These are phyloP conservation scores for Helicoverpa assulta DNA, from an alignment of 2,888 invertebrate genomes.

Conservation along the genomic window DNA sequence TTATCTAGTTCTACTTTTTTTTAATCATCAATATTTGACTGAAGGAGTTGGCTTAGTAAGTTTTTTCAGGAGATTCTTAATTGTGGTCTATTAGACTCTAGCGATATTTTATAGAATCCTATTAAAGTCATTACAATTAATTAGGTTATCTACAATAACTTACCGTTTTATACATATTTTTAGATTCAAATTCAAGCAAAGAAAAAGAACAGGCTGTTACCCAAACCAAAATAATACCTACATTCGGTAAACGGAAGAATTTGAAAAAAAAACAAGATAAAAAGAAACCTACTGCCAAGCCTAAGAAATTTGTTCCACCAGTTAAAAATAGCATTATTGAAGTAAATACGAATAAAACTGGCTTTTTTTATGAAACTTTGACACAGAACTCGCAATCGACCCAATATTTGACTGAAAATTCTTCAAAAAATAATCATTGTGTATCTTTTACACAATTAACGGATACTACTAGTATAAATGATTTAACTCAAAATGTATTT, in stretches of 20 bases:
- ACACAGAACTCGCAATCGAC: conserved; percentile 19
- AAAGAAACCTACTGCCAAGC: conserved; percentile 50
- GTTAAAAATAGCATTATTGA: conserved; percentile 55
- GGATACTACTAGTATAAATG: background rate
- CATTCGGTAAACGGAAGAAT: conserved; percentile 68
- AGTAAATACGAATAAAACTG: background rate
- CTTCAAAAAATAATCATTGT: background rate
- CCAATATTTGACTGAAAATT: background rate
- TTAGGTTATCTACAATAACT: too few species aligned
- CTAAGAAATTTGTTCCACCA: conserved; percentile 76
- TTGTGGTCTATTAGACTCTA: background rate
- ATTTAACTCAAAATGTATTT: conserved; percentile 2
- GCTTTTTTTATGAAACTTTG: conserved; percentile 2
- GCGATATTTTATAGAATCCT: background rate
- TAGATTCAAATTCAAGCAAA: conserved; percentile 35
- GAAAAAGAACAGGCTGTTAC: conserved; percentile 34
- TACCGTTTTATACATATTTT: conserved; percentile 24
- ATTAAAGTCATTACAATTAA: background rate
- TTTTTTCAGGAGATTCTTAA: too few species aligned
- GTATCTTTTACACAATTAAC: conserved; percentile 1
- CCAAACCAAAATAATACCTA: conserved; percentile 63
- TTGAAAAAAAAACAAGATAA: conserved; percentile 18
- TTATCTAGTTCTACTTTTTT: too few species aligned
- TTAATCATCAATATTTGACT: too few species aligned
- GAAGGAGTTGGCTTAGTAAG: too few species aligned